A percentile compares a stretch with the other conserved stretches of the same genome.
Evolutionary conservation across 2,797 vertebrate species (phyloP).

Genomic region (Muscicapa comitata): DNA sequence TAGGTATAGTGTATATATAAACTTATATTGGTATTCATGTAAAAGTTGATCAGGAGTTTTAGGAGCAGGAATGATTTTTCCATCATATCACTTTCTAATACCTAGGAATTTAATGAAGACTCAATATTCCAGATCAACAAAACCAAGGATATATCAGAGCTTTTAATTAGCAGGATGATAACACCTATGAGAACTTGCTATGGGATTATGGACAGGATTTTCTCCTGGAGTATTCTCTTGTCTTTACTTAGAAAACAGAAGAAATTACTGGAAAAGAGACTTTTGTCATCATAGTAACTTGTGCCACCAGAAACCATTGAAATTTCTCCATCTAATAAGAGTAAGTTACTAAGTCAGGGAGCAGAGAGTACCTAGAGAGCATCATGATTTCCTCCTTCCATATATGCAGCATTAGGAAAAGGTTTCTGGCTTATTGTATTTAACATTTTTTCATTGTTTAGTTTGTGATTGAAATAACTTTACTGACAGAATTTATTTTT

Average conservation of each 20-base stretch:
- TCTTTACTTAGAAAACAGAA: neutral
- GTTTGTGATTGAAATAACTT: neutral
- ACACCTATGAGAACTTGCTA: neutral
- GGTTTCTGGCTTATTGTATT: neutral
- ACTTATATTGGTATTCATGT: neutral
- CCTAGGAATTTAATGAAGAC: neutral
- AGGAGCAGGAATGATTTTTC: neutral
- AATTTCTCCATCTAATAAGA: neutral
- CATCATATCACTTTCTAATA: neutral
- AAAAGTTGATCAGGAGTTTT: neutral
- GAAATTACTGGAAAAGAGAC: neutral
- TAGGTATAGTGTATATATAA: neutral
- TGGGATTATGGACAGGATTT: neutral
- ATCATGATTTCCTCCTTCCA: neutral
- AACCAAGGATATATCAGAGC: neutral
- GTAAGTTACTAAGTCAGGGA: neutral
- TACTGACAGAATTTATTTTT: neutral
- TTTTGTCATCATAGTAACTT: neutral
- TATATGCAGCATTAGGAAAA: neutral
- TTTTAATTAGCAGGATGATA: neutral
- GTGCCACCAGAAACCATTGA: neutral
- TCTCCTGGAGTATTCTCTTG: neutral
- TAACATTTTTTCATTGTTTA: neutral
- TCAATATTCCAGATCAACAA: neutral
- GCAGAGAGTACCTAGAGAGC: neutral